Evolutionary conservation across 2,797 vertebrate genomes (phyloP).

Genomic region (Miichthys miiuy): DNA sequence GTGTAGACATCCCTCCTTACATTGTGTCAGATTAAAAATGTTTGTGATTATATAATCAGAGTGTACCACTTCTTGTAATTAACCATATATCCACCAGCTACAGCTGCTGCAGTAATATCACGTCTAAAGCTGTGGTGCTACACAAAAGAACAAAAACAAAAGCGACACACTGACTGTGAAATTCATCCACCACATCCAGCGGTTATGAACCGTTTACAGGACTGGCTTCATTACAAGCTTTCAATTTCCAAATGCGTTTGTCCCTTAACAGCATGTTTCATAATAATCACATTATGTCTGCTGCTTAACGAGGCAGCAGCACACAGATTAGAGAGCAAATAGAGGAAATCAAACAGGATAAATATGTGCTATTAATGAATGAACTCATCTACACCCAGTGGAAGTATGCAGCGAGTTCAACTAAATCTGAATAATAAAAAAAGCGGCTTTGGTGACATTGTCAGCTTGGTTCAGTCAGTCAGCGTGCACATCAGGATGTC

Average conservation of each 20-base stretch:
- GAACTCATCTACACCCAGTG: conserved; percentile 2
- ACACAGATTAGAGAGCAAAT: not conserved
- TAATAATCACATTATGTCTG: conserved; percentile 1
- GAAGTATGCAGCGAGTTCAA: not conserved
- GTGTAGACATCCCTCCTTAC: not conserved
- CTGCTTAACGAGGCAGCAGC: not conserved
- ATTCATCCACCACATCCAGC: conserved; percentile 86
- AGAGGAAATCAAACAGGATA: not conserved
- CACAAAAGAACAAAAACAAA: conserved; percentile 21
- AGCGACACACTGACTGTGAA: conserved; percentile 69
- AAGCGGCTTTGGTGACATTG: conserved; percentile 22
- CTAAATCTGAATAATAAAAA: not conserved
- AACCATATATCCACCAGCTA: not conserved
- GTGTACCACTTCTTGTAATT: not conserved
- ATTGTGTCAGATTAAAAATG: conserved; percentile 9
- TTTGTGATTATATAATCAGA: conserved; percentile 9
- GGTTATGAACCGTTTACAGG: conserved; percentile 90
- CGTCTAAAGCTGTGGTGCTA: conserved; percentile 8
- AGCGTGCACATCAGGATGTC: conserved; percentile 40
- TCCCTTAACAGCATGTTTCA: conserved; percentile 5
- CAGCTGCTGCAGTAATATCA: conserved; percentile 4
- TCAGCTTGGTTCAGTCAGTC: conserved; percentile 74
- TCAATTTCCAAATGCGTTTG: conserved; percentile 68
- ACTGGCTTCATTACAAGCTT: conserved; percentile 90
- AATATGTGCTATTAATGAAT: not conserved